These are phyloP conservation scores for Thalpophila matura DNA, from an alignment of 2,888 invertebrate species.

Conservation along the genomic window DNA sequence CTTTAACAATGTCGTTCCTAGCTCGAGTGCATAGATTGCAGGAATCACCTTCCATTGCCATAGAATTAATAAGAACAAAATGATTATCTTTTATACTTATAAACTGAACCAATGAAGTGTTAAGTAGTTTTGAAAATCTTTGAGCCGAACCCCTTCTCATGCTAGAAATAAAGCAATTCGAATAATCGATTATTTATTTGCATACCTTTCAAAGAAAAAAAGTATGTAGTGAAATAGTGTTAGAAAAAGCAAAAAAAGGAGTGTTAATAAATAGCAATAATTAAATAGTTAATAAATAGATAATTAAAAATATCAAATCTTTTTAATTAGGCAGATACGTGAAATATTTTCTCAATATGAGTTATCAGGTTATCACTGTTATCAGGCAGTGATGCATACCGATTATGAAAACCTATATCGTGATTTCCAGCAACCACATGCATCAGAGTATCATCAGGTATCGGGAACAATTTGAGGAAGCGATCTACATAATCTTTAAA, in stretches of 20 bases:
- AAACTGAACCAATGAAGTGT: conserved; percentile 94
- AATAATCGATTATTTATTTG: no score
- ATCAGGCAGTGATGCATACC: conserved; percentile 91
- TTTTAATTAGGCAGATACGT: no score
- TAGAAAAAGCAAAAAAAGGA: no score
- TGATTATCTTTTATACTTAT: conserved; percentile 93
- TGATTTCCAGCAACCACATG: conserved; percentile 98
- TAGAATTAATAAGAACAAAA: conserved; percentile 98
- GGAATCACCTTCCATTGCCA: conserved; percentile 98
- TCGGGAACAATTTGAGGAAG: conserved; percentile 95
- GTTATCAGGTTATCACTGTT: no score
- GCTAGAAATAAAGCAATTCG: conserved; percentile 65
- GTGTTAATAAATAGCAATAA: no score
- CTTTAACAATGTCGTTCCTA: conserved; percentile 91
- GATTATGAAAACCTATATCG: conserved; percentile 99
- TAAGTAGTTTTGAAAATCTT: conserved; percentile 93
- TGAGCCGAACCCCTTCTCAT: conserved; percentile 91
- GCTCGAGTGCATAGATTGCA: conserved; percentile 96
- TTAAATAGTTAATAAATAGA: no score
- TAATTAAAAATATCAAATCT: no score
- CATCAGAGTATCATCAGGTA: conserved; percentile 92
- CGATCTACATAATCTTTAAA: conserved; percentile 95
- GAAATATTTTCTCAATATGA: no score
- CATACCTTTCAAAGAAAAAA: no score
- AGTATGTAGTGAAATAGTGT: no score